Conservation (phyloP, 2,113 vertebrate species). For the Perca schrenkii region DNA sequence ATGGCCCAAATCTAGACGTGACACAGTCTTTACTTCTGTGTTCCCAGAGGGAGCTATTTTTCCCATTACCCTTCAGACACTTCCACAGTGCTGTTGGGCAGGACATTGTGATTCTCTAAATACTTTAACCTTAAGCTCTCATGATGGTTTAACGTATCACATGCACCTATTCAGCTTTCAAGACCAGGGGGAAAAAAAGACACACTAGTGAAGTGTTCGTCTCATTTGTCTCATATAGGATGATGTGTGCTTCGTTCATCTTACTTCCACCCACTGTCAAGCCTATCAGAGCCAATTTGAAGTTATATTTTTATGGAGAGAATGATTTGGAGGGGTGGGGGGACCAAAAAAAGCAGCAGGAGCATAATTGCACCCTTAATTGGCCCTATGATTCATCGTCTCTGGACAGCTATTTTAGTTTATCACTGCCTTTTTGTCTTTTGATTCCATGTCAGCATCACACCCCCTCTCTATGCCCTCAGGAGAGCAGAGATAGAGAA, state of each 20-base stretch:
- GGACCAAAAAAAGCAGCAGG: conserved; percentile 22
- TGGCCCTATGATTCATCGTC: conserved; percentile 67
- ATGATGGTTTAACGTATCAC: too few species aligned
- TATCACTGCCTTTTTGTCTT: conserved; percentile 36
- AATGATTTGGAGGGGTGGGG: neutral
- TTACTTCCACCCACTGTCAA: conserved; percentile 37
- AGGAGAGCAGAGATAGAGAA: conserved; percentile 42
- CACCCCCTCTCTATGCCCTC: neutral
- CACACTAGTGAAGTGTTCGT: neutral
- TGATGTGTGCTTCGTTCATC: conserved; percentile 24
- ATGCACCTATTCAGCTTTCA: neutral
- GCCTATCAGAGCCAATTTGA: conserved; percentile 38
- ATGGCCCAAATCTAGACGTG: conserved; percentile 26
- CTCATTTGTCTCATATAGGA: conserved; percentile 2
- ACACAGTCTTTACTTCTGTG: conserved; percentile 10
- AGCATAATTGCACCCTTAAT: conserved; percentile 58
- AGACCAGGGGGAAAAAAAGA: neutral
- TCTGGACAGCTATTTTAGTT: conserved; percentile 57
- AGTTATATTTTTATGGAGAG: conserved; percentile 39
- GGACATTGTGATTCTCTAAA: neutral
- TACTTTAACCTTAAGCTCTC: neutral
- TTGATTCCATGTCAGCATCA: conserved; percentile 44
- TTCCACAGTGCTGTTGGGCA: neutral
- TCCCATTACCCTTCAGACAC: conserved; percentile 3
- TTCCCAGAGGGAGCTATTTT: conserved; percentile 6